These are phyloP conservation scores for Jaculus jaculus DNA, from an alignment of 2,113 vertebrate species.

Conservation along the genomic window DNA sequence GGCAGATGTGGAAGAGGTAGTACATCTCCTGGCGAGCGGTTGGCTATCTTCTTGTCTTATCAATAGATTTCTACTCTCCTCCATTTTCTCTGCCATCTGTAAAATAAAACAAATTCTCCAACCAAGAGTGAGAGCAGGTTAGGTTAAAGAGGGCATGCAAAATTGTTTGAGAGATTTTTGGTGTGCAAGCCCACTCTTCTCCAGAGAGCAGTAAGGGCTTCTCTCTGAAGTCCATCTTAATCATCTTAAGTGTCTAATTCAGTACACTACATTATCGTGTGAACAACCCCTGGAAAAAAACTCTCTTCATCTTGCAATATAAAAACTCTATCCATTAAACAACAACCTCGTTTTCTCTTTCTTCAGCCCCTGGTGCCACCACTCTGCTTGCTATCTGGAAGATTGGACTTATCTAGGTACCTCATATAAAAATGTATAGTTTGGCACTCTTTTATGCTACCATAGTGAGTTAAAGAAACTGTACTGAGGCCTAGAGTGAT, in stretches of 20 bases:
- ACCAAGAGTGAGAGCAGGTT: no score
- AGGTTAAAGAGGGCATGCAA: no score
- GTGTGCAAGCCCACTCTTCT: no score
- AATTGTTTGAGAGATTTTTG: no score
- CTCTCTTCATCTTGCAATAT: neutral
- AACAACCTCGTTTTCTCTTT: neutral
- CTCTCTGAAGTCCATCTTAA: neutral
- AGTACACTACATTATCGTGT: neutral
- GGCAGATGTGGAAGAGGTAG: no score
- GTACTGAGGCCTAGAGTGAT: no score
- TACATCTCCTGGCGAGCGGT: no score
- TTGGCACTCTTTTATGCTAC: neutral
- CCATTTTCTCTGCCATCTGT: no score
- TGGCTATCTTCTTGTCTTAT: no score
- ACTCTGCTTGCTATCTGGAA: neutral
- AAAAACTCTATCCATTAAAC: neutral
- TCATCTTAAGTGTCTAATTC: neutral
- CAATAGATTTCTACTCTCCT: no score
- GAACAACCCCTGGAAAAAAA: neutral
- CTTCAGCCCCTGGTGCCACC: neutral
- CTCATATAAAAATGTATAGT: neutral
- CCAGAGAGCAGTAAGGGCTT: no score
- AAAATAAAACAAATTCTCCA: no score
- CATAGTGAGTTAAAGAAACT: conserved; percentile 37
- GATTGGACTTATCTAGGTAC: neutral